phyloP scores from a whole-genome alignment of 1,140 invertebrate species.

The Episyrphus balteatus region DNA sequence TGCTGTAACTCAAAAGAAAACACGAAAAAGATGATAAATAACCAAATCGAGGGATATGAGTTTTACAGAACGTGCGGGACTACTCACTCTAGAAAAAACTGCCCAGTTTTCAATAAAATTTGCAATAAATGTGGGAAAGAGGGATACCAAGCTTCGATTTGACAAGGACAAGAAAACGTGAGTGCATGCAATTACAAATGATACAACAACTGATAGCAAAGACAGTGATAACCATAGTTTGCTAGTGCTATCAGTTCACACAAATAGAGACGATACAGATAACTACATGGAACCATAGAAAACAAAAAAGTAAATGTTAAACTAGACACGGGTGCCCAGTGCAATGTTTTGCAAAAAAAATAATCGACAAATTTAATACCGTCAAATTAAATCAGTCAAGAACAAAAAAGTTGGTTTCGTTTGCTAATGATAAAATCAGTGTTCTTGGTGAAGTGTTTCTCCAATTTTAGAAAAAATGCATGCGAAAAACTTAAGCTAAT shows the following conservation, averaged over 20 bases:
- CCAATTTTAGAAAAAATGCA: no score
- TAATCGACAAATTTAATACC: not conserved
- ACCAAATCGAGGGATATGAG: no score
- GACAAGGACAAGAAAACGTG: no score
- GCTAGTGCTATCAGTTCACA: slow-evolving; percentile 1
- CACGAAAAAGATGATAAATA: no score
- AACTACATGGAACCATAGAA: not conserved
- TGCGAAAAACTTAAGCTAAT: no score
- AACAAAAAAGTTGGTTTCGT: slow-evolving; percentile 1
- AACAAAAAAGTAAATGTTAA: not conserved
- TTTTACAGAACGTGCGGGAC: no score
- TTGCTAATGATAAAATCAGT: not conserved
- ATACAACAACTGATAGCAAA: slow-evolving; percentile 8
- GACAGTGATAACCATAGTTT: slow-evolving; percentile 13
- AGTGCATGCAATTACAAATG: slow-evolving; percentile 7
- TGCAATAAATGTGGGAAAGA: slow-evolving; percentile 3
- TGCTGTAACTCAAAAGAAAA: no score
- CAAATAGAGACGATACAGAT: not conserved
- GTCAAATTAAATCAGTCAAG: not conserved
- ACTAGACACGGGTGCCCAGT: slow-evolving; percentile 2
- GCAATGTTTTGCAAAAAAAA: not conserved
- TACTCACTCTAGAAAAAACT: no score
- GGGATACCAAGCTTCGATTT: not conserved
- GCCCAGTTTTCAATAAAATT: no score
- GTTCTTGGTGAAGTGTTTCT: slow-evolving; percentile 2